phyloP scores from a whole-genome alignment of 2,113 vertebrate species.

The Crotalus helleri region DNA sequence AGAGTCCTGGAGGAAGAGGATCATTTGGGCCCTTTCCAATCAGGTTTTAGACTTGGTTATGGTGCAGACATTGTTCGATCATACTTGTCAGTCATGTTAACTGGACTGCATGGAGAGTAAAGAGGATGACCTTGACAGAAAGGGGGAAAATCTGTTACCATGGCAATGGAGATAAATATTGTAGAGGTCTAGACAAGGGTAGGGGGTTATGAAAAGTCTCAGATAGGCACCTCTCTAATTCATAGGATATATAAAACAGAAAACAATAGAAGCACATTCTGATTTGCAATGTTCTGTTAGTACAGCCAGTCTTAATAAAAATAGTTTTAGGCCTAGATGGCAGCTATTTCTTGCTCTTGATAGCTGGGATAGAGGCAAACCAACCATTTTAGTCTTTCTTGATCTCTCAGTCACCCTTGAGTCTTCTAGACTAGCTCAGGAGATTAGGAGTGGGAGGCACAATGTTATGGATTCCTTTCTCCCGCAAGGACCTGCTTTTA shows the following conservation, averaged over 20 bases:
- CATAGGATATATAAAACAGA: neutral
- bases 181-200: neutral
- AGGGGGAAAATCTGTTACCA: neutral
- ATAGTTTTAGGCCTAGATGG: neutral
- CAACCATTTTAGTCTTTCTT: neutral
- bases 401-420: neutral
- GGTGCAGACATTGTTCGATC: neutral
- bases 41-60: neutral
- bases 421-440: neutral
- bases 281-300: neutral
- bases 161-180: neutral
- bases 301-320: neutral
- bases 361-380: neutral
- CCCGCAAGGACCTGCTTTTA: neutral
- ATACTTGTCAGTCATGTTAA: neutral
- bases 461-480: neutral
- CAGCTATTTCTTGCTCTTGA: neutral
- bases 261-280: neutral
- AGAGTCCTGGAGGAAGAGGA: neutral
- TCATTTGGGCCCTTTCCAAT: neutral
- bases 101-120: neutral
- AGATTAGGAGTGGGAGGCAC: neutral
- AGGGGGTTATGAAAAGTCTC: neutral
- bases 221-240: neutral
- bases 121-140: neutral